Percentiles rank a stretch among this genome's conserved stretches.
Conservation (phyloP, 2,888 invertebrate genomes). For the Cybosia mesomella region DNA sequence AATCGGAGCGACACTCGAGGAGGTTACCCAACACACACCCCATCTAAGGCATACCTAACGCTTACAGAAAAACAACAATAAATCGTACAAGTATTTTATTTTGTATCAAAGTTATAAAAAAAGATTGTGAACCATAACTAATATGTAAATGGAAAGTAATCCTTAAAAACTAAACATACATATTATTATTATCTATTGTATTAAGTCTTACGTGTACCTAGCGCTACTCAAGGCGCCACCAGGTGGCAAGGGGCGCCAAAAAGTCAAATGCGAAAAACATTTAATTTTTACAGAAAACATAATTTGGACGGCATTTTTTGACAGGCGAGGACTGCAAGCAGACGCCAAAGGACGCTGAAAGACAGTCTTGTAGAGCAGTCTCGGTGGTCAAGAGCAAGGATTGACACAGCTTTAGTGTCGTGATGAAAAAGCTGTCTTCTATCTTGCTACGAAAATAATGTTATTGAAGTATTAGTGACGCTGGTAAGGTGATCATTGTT, state of each 20-base stretch:
- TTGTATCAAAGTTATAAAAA: not conserved
- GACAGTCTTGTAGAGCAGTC: no score
- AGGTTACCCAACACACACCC: no score
- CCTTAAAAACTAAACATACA: not conserved
- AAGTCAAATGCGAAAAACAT: no score
- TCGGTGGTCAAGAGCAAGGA: not conserved
- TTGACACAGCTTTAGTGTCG: not conserved
- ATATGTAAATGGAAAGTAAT: not conserved
- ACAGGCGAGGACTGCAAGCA: not conserved
- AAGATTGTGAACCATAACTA: not conserved
- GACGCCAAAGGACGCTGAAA: not conserved
- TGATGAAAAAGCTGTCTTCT: not conserved
- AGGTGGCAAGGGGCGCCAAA: no score
- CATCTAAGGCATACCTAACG: not conserved
- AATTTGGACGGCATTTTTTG: not conserved
- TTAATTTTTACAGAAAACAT: not conserved
- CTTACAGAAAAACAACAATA: conserved; percentile 7
- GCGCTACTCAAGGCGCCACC: not conserved
- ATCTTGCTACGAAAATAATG: no score
- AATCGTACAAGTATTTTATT: not conserved
- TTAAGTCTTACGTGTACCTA: not conserved
- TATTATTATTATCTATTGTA: not conserved
- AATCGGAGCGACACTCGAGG: no score
- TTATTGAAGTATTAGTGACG: no score
- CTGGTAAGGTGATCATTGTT: no score